Evolutionary conservation across 2,888 invertebrate genomes (phyloP).

Genomic region (Eulithis testata): DNA sequence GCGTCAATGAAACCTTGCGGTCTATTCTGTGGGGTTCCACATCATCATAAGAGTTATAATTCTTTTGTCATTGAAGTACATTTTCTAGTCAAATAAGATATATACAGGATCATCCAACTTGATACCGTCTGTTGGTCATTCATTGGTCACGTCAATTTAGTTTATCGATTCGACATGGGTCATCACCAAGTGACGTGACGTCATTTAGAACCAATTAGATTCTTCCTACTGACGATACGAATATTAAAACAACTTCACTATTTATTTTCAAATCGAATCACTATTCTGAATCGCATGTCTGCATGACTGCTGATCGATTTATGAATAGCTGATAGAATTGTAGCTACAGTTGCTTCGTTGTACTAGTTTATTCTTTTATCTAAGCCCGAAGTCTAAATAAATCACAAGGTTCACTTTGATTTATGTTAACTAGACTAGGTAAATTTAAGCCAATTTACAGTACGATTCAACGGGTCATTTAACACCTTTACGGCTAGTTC

Average conservation of each 20-base stretch:
- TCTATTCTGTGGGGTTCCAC: too few relatives aligned
- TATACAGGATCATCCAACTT: not conserved
- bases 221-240: not conserved
- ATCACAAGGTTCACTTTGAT: too few relatives aligned
- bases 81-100: too few relatives aligned
- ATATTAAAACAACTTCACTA: not conserved
- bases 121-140: constrained; percentile 3
- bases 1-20: too few relatives aligned
- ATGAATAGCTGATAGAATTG: not conserved
- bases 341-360: not conserved
- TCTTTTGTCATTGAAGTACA: too few relatives aligned
- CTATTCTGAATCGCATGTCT: not conserved
- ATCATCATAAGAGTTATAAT: too few relatives aligned
- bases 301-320: not conserved
- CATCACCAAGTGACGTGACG: constrained; percentile 19
- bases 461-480: constrained; percentile 47
- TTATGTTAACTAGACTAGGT: too few relatives aligned
- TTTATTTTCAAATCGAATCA: not conserved
- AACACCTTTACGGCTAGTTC: constrained; percentile 52
- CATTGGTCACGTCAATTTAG: constrained; percentile 47
- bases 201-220: not conserved
- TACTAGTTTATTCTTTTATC: not conserved
- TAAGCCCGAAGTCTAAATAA: not conserved
- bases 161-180: constrained; percentile 59
- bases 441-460: not conserved